Evolutionary conservation across 2,113 vertebrate species (phyloP).

Genomic region (Neomonachus schauinslandi): DNA sequence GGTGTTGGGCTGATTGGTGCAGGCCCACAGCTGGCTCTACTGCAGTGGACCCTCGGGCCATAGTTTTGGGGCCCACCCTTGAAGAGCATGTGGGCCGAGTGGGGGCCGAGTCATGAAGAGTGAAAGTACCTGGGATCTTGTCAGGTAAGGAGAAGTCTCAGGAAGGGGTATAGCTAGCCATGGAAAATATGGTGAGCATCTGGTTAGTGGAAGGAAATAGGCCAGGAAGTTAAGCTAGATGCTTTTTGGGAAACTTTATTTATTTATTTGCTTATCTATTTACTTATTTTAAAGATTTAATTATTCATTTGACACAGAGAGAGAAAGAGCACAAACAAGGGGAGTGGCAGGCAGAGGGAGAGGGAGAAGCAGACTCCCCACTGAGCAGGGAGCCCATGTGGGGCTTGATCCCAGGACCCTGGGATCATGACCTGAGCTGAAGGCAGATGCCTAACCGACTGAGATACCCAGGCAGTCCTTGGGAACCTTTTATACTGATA

Average conservation of each 20-base stretch:
- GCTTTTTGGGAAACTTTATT: not conserved
- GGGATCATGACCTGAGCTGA: not conserved
- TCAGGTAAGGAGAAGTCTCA: not conserved
- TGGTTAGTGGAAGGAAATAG: not conserved
- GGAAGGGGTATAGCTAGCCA: not conserved
- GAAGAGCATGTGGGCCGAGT: not conserved
- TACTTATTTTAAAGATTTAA: not conserved
- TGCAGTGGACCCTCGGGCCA: not conserved
- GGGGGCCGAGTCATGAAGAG: not conserved
- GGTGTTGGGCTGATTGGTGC: not conserved
- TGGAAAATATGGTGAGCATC: not conserved
- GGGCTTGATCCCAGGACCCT: not conserved
- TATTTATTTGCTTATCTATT: not conserved
- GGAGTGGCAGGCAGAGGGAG: too few species aligned
- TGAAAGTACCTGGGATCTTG: not conserved
- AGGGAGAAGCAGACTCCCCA: too few species aligned
- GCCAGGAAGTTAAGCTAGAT: not conserved
- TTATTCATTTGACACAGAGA: not conserved
- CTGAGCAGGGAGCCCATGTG: too few species aligned
- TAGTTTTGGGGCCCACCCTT: not conserved
- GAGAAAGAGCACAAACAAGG: too few species aligned
- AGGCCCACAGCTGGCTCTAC: not conserved
- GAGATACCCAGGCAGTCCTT: not conserved
- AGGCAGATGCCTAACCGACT: not conserved
- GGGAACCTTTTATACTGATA: not conserved